These are phyloP conservation scores for Colaptes auratus DNA, from an alignment of 2,113 vertebrate species.

Conservation along the genomic window DNA sequence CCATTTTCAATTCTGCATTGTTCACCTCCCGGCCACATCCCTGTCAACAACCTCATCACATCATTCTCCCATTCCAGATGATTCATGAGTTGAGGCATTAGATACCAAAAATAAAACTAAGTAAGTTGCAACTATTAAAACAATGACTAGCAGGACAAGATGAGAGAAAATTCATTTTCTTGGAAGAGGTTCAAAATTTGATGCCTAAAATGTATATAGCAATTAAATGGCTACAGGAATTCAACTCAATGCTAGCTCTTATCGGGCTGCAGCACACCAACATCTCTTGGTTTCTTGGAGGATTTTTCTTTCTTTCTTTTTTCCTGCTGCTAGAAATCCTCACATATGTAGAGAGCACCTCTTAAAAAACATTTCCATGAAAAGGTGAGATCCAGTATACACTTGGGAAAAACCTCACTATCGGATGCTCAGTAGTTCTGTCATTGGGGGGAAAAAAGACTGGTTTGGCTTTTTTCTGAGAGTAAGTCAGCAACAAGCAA, in stretches of 20 bases:
- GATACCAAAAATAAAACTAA: background rate
- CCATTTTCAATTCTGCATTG: background rate
- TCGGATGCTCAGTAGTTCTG: background rate
- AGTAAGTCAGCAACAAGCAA: background rate
- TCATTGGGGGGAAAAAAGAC: background rate
- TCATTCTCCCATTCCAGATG: background rate
- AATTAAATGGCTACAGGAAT: background rate
- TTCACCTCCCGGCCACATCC: background rate
- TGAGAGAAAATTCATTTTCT: constrained; percentile 11
- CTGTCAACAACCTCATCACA: background rate
- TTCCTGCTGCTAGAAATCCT: background rate
- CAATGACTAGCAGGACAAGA: background rate
- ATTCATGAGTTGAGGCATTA: background rate
- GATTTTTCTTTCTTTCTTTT: background rate
- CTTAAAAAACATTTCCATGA: background rate
- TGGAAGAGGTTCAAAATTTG: constrained; percentile 35
- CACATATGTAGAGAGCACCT: background rate
- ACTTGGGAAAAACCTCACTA: background rate
- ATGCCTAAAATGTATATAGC: background rate
- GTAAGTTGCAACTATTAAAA: background rate
- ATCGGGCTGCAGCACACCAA: background rate
- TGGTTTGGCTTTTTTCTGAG: background rate
- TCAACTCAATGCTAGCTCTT: constrained; percentile 29
- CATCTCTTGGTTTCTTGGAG: background rate
- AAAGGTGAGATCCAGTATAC: background rate